Conservation (phyloP, 2,113 vertebrate genomes). For the Piaya cayana region DNA sequence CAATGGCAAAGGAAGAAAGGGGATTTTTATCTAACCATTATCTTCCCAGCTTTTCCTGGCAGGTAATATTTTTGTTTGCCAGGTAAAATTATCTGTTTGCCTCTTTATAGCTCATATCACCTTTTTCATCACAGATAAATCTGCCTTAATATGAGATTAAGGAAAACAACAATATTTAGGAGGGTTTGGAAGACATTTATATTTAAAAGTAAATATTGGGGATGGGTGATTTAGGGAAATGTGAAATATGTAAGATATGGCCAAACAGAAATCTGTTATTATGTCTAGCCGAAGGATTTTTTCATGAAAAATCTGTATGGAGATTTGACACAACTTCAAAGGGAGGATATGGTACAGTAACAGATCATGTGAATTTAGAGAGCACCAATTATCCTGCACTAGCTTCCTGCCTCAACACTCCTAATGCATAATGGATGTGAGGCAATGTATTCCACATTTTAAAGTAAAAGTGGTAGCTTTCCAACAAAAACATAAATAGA, state of each 20-base stretch:
- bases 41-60: not conserved
- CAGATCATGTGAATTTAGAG: not conserved
- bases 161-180: not conserved
- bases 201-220: not conserved
- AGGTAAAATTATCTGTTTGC: not conserved
- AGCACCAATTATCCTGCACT: not conserved
- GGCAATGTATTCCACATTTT: not conserved
- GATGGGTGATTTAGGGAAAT: not conserved
- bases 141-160: not conserved
- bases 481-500: not conserved
- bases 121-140: not conserved
- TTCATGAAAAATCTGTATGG: not conserved
- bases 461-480: not conserved
- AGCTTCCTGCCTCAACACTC: not conserved
- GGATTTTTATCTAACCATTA: not conserved
- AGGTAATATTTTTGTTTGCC: not conserved
- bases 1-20: not conserved
- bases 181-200: not conserved
- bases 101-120: not conserved
- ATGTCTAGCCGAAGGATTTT: not conserved
- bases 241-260: not conserved
- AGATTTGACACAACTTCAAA: not conserved
- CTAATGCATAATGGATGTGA: conserved; percentile 5
- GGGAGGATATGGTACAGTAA: not conserved
- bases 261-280: not conserved